Conservation (phyloP, 2,797 vertebrate species). For the Silurus lanzhouensis region DNA sequence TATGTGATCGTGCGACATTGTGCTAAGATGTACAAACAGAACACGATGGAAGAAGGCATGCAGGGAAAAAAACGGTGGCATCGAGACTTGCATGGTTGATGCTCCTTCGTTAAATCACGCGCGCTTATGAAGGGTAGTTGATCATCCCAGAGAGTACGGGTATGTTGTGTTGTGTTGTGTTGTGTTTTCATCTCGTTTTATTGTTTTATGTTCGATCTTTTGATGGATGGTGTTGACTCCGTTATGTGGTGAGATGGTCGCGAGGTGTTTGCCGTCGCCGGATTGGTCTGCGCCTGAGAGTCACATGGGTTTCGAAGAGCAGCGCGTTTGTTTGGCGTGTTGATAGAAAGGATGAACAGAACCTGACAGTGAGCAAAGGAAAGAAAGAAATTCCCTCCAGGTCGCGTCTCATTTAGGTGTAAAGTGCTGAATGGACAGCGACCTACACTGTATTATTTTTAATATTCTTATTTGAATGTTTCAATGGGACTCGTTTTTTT, state of each 20-base stretch:
- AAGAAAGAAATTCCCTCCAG: not conserved
- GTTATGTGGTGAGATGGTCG: slow-evolving; percentile 65
- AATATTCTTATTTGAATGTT: not conserved
- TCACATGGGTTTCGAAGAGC: slow-evolving; percentile 70
- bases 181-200: not conserved
- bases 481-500: not conserved
- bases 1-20: not conserved
- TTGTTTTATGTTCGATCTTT: slow-evolving; percentile 5
- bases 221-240: slow-evolving; percentile 59
- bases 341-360: slow-evolving; percentile 19
- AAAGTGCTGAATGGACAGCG: slow-evolving; percentile 50
- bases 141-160: not conserved
- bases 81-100: not conserved
- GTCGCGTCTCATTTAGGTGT: not conserved
- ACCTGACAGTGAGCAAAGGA: not conserved
- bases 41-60: slow-evolving; percentile 11
- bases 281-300: slow-evolving; percentile 64
- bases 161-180: not conserved
- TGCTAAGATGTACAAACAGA: not conserved
- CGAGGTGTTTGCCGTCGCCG: slow-evolving; percentile 52
- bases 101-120: not conserved
- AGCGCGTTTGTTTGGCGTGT: slow-evolving; percentile 34
- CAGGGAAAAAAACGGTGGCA: not conserved
- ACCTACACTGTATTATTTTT: slow-evolving; percentile 7
- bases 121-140: slow-evolving; percentile 1